Base-by-base conservation (phyloP, 2,888 invertebrate species). In the Platycheirus albimanus region DNA sequence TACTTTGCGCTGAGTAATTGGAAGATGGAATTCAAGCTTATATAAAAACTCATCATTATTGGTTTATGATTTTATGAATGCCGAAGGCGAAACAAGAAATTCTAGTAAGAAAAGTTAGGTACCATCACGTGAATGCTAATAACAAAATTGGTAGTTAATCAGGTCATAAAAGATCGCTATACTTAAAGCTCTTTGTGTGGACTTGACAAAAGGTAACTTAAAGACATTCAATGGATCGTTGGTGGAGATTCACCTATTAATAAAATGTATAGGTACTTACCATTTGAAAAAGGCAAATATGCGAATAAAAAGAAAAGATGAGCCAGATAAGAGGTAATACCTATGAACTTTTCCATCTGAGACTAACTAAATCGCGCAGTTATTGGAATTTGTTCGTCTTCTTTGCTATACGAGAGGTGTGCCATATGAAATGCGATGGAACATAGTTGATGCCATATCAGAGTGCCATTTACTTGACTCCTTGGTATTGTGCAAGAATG, bases 371-470 rank as follows among this genome's bases (percentile, higher is more conserved):
- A 75, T 76, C 5, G n/a, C 33, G 54, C 43, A 63, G 67, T 69
- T 58, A 61, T 58, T 36, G 49, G 38, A 70, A 70, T 61, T 19
- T 71, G 2, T 69, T 76, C 61, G 69, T 76, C 45, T 76, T 69
- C n/a, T n/a, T 11, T 41, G 15, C 61, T n/a, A 24, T 24, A n/a
- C n/a, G n/a, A n/a, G n/a, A 76, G 76, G 76, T 76, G 76, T 76
- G 76, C 24, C 76, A 61, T 58, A 58, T 45, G 45, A 45, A 61
- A 38, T 30, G 11, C 45, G 43, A 20, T 76, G 28, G n/a, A 30
- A 33, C 41, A 61, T 30, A 47, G 41, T 70, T 76, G 56, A 71
- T 71, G 77, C 15, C 64, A 61, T 61, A 43, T 58, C 41, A 41
- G 41, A 56, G 77, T 77, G 70, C 47, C 77, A 64, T 71, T 71